Evolutionary conservation across 2,797 vertebrate genomes (phyloP).

Genomic region (Falco naumanni): DNA sequence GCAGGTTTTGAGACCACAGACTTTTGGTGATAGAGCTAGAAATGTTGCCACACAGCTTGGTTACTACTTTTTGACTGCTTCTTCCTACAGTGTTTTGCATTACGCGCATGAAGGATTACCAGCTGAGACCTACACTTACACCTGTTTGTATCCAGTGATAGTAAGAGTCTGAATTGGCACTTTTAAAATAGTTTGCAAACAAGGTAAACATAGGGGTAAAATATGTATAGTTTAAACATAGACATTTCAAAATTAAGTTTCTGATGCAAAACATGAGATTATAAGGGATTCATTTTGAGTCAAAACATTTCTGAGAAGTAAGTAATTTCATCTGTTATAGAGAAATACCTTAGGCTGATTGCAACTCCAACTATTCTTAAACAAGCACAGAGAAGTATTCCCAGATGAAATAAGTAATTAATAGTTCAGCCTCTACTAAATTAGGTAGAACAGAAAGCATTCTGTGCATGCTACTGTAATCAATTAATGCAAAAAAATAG

Average conservation of each 20-base stretch:
- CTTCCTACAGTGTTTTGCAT: not conserved
- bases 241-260: accelerated
- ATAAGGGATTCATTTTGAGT: not conserved
- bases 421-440: not conserved
- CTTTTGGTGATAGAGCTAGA: not conserved
- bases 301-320: not conserved
- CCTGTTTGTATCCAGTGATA: accelerated
- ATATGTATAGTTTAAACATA: not conserved
- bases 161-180: not conserved
- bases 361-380: not conserved
- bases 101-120: not conserved
- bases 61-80: not conserved
- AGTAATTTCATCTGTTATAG: not conserved
- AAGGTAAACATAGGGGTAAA: not conserved
- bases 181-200: not conserved
- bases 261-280: not conserved
- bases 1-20: not conserved
- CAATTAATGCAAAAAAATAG: not conserved
- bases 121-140: not conserved
- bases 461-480: not conserved
- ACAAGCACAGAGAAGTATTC: not conserved
- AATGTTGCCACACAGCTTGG: not conserved
- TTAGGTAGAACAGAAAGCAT: not conserved
- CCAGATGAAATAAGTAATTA: conserved; percentile 2
- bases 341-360: not conserved